phyloP scores from a whole-genome alignment of 2,113 vertebrate species.

The Pogonocichla stellata region DNA sequence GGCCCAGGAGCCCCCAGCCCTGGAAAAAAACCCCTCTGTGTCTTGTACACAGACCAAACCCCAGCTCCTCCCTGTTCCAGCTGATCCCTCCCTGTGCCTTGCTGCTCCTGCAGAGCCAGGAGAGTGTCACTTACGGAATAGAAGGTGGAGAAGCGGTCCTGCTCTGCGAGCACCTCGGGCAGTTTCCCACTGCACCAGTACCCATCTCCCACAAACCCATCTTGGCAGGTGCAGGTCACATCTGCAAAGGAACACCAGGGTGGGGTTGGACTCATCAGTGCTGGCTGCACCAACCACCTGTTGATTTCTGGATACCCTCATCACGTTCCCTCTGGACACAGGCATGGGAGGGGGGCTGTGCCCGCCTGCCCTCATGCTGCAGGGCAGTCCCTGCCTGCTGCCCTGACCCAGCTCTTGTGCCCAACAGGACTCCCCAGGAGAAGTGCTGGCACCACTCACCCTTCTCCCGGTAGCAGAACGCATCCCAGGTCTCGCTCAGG shows the following conservation, averaged over 20 bases:
- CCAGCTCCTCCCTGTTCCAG: accelerated
- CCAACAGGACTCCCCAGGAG: neutral
- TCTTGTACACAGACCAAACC: neutral
- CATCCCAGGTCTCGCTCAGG: conserved; percentile 80
- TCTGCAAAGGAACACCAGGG: conserved; percentile 71
- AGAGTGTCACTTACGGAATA: conserved; percentile 78
- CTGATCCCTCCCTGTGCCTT: neutral
- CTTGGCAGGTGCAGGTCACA: conserved; percentile 80
- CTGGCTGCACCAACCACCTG: neutral
- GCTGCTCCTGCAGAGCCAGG: neutral
- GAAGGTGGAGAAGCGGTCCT: conserved; percentile 85
- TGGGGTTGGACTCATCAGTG: accelerated
- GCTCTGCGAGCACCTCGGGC: conserved; percentile 79
- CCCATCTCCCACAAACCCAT: conserved; percentile 84
- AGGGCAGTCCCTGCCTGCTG: neutral
- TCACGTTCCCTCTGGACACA: accelerated
- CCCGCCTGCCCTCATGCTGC: accelerated
- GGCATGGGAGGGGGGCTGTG: neutral
- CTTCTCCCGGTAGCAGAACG: conserved; percentile 85
- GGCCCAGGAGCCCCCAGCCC: neutral
- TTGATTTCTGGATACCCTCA: neutral
- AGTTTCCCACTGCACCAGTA: conserved; percentile 88
- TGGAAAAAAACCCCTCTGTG: neutral
- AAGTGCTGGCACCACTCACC: neutral
- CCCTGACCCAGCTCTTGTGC: neutral